Conservation (phyloP, 2,888 invertebrate species). For the Fragum whitleyi region DNA sequence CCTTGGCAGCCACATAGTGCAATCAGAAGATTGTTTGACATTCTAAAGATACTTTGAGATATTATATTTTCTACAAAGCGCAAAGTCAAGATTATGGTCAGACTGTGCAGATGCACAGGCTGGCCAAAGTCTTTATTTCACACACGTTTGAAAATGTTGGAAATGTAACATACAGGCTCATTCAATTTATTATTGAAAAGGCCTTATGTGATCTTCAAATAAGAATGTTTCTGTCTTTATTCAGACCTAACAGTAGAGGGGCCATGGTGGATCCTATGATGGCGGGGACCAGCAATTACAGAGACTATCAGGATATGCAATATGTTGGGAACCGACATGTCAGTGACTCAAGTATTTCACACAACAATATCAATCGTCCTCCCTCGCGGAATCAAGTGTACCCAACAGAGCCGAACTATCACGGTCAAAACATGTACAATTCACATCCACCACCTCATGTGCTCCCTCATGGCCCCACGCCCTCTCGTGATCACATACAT, state of each 20-base stretch:
- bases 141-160: too few species aligned
- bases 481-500: constrained; percentile 21
- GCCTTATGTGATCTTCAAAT: too few species aligned
- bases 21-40: too few species aligned
- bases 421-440: constrained; percentile 5
- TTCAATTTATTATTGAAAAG: too few species aligned
- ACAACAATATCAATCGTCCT: constrained; percentile 51
- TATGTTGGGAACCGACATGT: constrained; percentile 36
- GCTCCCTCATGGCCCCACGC: constrained; percentile 17
- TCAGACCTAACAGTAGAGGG: constrained; percentile 57
- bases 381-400: constrained; percentile 47
- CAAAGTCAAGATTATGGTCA: too few species aligned
- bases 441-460: constrained; percentile 3
- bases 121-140: too few species aligned
- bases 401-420: constrained; percentile 24
- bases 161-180: too few species aligned
- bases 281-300: constrained; percentile 45
- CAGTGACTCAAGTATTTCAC: constrained; percentile 55
- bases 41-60: too few species aligned
- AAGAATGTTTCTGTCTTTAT: too few species aligned
- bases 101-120: too few species aligned
- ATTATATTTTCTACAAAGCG: too few species aligned
- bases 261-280: constrained; percentile 32
- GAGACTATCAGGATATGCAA: constrained; percentile 50
- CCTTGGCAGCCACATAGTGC: too few species aligned